Percentiles rank a stretch among this genome's conserved stretches.
These are phyloP conservation scores for Noctua janthina DNA, from an alignment of 2,888 invertebrate genomes.

Conservation along the genomic window DNA sequence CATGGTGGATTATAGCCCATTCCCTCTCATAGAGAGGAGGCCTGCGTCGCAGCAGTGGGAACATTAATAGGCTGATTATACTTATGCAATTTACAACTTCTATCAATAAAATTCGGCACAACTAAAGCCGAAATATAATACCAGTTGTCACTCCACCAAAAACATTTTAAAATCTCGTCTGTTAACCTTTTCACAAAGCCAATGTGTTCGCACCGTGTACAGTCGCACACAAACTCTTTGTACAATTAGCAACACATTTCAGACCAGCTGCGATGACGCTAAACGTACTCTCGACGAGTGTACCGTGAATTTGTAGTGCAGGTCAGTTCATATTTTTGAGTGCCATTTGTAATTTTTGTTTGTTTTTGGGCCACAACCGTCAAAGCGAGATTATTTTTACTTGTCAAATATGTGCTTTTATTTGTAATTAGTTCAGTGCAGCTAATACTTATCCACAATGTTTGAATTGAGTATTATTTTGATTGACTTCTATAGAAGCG, in stretches of 20 bases:
- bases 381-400: background rate
- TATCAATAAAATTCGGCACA: conserved; percentile 10
- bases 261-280: conserved; percentile 47
- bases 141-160: conserved; percentile 54
- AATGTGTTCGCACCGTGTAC: conserved; percentile 63
- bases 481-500: background rate
- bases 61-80: too few relatives aligned
- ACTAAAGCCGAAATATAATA: conserved; percentile 30
- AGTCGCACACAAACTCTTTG: conserved; percentile 66
- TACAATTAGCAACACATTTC: conserved; percentile 73
- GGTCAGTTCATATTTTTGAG: conserved; percentile 37
- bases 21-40: too few relatives aligned
- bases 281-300: conserved; percentile 47
- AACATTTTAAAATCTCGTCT: conserved; percentile 72
- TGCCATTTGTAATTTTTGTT: conserved; percentile 23
- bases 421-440: background rate
- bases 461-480: background rate
- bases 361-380: conserved; percentile 3
- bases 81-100: background rate
- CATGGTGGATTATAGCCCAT: too few relatives aligned
- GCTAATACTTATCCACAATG: background rate
- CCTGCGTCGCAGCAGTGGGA: too few relatives aligned
- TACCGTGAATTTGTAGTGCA: conserved; percentile 43
- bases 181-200: conserved; percentile 71
- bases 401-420: background rate